Evolutionary conservation across 2,797 vertebrate genomes (phyloP).

Genomic region (Scolopax rusticola): DNA sequence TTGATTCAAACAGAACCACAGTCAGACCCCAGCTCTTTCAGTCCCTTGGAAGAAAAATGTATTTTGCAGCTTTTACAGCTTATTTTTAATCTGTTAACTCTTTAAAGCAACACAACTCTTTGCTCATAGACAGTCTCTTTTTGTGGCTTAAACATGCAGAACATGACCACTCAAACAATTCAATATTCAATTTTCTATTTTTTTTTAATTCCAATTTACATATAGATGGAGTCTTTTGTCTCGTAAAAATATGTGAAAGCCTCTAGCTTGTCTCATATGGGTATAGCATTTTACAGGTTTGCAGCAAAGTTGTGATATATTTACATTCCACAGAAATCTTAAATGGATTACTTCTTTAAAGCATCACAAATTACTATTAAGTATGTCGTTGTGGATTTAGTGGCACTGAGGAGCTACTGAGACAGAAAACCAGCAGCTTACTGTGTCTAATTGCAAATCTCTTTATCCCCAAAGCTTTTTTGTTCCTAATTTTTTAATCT

Average conservation of each 20-base stretch:
- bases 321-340: background rate
- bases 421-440: background rate
- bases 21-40: background rate
- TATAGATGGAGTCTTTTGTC: background rate
- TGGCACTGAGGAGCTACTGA: background rate
- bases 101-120: background rate
- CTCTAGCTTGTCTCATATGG: background rate
- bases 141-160: background rate
- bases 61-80: background rate
- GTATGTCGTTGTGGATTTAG: background rate
- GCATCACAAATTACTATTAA: background rate
- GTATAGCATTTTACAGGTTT: background rate
- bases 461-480: slow-evolving; percentile 7
- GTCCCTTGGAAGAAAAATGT: background rate
- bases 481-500: background rate
- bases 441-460: slow-evolving; percentile 37
- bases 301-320: background rate
- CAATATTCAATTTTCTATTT: background rate
- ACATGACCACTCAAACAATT: background rate
- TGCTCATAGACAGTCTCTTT: background rate
- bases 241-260: background rate
- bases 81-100: background rate
- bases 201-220: background rate
- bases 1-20: background rate
- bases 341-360: slow-evolving; percentile 3